Conservation (phyloP, 2,113 vertebrate species). For the Brevimyrus niger region DNA sequence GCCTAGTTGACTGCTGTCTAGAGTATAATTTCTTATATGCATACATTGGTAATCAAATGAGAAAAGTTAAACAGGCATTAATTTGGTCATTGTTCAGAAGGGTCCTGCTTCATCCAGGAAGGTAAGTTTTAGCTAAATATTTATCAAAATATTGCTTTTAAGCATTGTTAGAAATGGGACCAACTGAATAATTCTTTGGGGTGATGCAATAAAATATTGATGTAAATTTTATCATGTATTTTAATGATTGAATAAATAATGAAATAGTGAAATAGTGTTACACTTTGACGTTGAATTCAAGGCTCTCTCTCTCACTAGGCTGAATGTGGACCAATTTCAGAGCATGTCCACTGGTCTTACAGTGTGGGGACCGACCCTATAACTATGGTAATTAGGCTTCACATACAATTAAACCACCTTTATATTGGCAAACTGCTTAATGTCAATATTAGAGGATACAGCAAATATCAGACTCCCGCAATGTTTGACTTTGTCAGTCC, state of each 20-base stretch:
- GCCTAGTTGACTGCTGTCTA: background rate
- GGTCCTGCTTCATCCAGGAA: background rate
- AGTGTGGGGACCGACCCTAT: background rate
- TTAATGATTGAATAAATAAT: background rate
- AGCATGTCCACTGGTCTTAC: background rate
- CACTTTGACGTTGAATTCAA: background rate
- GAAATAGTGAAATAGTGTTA: too few species aligned
- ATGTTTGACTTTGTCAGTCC: background rate
- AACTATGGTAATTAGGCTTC: background rate
- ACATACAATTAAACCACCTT: background rate
- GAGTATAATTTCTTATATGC: background rate
- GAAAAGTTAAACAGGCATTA: background rate
- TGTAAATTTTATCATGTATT: background rate
- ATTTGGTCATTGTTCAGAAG: background rate
- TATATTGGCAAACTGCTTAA: background rate
- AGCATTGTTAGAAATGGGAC: background rate
- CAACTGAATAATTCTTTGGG: background rate
- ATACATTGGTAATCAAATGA: background rate
- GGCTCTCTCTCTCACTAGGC: background rate
- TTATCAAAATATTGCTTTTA: background rate
- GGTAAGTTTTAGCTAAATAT: too few species aligned
- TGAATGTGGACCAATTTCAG: background rate
- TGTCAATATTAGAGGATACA: background rate
- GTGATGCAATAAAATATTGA: background rate
- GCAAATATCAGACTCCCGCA: background rate